A percentile compares a stretch with the other conserved stretches of the same genome.
phyloP scores from a whole-genome alignment of 2,113 vertebrate genomes.

The Hemichromis elongatus region DNA sequence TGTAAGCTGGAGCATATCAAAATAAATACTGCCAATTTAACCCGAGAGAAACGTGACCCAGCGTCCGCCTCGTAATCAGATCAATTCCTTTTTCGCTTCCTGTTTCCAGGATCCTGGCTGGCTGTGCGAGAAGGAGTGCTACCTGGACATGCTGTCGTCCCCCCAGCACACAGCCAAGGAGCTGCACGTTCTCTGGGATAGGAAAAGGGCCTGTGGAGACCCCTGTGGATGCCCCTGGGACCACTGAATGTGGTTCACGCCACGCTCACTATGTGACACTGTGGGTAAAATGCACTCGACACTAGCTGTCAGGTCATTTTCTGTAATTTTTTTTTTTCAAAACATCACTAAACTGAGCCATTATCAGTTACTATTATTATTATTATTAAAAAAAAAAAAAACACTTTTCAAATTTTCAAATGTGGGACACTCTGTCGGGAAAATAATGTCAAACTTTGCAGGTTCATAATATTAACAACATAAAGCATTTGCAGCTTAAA shows the following conservation, averaged over 20 bases:
- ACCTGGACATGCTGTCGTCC: slow-evolving; percentile 90
- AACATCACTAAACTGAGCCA: neutral
- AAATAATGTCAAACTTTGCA: neutral
- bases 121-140: slow-evolving; percentile 93
- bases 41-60: neutral
- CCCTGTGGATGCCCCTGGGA: slow-evolving; percentile 83
- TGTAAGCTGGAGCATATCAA: neutral
- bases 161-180: slow-evolving; percentile 88
- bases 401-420: neutral
- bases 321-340: neutral
- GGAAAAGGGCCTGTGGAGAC: slow-evolving; percentile 82
- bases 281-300: slow-evolving; percentile 36
- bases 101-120: slow-evolving; percentile 83
- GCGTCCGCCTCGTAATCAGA: neutral
- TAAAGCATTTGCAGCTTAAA: slow-evolving; percentile 1
- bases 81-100: neutral
- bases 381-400: neutral
- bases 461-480: slow-evolving; percentile 2
- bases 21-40: neutral
- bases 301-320: neutral
- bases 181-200: slow-evolving; percentile 81
- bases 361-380: neutral
- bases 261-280: neutral
- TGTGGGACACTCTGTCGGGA: neutral
- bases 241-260: neutral